Conservation (phyloP, 2,113 vertebrate genomes). For the Chamaetylas fuelleborni region DNA sequence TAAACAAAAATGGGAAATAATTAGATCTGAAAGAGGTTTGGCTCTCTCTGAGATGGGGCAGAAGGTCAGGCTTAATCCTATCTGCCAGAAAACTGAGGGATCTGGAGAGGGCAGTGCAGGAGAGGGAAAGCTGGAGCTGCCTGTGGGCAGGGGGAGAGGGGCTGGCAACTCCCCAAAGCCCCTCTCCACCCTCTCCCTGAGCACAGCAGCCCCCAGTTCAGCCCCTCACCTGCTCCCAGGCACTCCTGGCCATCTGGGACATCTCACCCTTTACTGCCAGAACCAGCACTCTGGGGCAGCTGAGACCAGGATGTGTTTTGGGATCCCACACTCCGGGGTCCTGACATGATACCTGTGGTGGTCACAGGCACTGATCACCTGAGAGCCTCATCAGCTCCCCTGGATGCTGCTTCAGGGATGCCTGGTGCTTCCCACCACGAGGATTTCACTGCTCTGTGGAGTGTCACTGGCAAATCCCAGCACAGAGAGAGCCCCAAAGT, state of each 20-base stretch:
- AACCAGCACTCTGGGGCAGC: accelerated
- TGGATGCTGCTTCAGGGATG: neutral
- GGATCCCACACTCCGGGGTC: neutral
- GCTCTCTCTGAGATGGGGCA: neutral
- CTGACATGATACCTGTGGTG: neutral
- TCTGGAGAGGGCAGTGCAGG: neutral
- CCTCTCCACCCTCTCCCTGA: neutral
- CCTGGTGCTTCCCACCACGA: neutral
- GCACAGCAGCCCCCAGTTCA: neutral
- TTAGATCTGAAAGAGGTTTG: slow-evolving; percentile 17
- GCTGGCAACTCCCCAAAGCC: accelerated
- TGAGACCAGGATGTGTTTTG: accelerated
- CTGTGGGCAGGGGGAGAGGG: neutral
- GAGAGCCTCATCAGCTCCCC: neutral
- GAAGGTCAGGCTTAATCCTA: slow-evolving; percentile 34
- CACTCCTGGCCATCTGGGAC: neutral
- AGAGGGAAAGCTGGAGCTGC: neutral
- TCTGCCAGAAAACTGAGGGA: neutral
- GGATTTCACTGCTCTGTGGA: neutral
- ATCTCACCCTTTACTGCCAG: neutral
- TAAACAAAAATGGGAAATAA: slow-evolving; percentile 35
- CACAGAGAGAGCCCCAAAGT: neutral
- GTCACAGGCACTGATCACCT: neutral
- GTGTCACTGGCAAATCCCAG: neutral
- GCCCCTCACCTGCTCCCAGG: neutral